Base-by-base conservation (phyloP, 1,140 invertebrate species). In the Neodiprion pinetum region DNA sequence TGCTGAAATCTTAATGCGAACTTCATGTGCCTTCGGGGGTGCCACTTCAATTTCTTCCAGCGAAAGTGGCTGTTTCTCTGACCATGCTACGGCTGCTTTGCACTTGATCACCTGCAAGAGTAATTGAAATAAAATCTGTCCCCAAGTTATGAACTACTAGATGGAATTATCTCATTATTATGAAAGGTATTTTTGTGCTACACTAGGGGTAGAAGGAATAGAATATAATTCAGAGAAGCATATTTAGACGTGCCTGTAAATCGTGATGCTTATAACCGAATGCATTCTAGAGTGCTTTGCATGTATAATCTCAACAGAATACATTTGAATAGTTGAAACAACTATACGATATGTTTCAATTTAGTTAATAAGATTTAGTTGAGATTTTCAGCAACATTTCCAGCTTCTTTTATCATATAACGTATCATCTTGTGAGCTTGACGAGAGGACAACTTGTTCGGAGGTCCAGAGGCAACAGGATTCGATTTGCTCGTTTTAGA, bases 41-140 rank as follows among this genome's bases (percentile, higher is more conserved):
- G 93, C 96, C 1, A 99, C 98, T 90, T 98, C 93, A 76, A 99
- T 91, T 68, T 93, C 94, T 90, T 99, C 98, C 50, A 99, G 91
- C 0, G 91, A 90, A 14, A 99, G 89, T 11, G 96, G 95, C 81
- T 97, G 91, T 76, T 96, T 96, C 66, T 95, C 92, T 81, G 93
- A 94, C 95, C 97, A 98, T 23, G 97, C 94, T 53, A 99, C 96
- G 10, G 96, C 96, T 69, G 97, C 97, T 88, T 93, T 93, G 83
- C 97, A 98, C 84, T 93, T 94, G 76, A 99, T 98, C 67, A 92
- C 85, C 94, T 95, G 74, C 71, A 67, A 2, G 65, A 23, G 23
- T 67, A 68, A 73, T 12, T n/a, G 21, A 21, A 14, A 40, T 4
- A 48, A 17, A 71, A 48, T 48, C n/a, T 11, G 14, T 47, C 7